phyloP scores from a whole-genome alignment of 2,888 invertebrate genomes.

The Keiferia lycopersicella region DNA sequence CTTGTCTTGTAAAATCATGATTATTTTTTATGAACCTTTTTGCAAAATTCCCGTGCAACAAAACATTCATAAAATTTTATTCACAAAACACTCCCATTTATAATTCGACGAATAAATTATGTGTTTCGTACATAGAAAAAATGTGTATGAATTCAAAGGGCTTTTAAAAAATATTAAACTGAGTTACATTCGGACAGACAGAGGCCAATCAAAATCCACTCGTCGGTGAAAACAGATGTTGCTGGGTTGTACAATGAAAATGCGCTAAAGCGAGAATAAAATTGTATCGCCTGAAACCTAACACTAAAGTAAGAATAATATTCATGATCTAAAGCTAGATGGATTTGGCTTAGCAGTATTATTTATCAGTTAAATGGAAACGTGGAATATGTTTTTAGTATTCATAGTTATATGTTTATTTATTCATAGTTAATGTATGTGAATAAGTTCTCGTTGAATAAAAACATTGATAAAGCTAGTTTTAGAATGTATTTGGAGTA shows the following conservation, averaged over 20 bases:
- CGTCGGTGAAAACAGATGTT: slow-evolving; percentile 9
- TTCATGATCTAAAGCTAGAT: neutral
- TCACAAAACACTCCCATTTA: neutral
- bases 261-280: slow-evolving; percentile 15
- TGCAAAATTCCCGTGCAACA: too few species aligned
- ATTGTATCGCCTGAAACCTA: slow-evolving; percentile 4
- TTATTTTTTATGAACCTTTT: too few species aligned
- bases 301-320: neutral
- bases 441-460: too few species aligned
- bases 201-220: slow-evolving; percentile 10
- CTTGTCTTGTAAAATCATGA: too few species aligned
- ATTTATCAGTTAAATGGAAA: too few species aligned
- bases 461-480: too few species aligned
- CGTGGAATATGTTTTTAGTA: too few species aligned
- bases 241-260: slow-evolving; percentile 1
- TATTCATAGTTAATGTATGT: too few species aligned
- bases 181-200: neutral
- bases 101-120: neutral
- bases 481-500: too few species aligned
- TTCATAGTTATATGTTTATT: too few species aligned
- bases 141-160: neutral
- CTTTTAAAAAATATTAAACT: slow-evolving; percentile 7
- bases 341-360: neutral
- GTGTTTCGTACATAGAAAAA: neutral
- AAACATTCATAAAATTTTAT: neutral